Base-by-base conservation (phyloP, 2,888 invertebrate genomes). In the Amphipoea oculea region DNA sequence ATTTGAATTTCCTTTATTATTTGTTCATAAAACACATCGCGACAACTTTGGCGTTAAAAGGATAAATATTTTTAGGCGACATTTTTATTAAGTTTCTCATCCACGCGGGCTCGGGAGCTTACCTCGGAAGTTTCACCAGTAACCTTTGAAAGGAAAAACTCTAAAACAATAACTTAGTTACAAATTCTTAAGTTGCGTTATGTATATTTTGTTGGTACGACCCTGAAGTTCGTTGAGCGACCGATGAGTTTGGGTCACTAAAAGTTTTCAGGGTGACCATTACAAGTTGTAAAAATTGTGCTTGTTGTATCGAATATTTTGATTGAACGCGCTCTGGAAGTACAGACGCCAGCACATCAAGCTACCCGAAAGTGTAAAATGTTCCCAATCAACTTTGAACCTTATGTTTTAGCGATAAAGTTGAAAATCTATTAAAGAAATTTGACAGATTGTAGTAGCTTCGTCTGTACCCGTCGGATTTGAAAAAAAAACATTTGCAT, bases 41-140 rank as follows among this genome's bases (percentile, higher is more conserved):
- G 40, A 40, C 76, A 87, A 82, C 57, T 82, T 80, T n/a, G 40
- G 48, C 62, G 85, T 76, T 78, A 76, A 82, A 87, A 70, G 77
- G 73, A 78, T 72, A 80, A 81, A 74, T 73, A 74, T 42, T 78
- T 75, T 48, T 69, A 14, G 42, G 63, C 60, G 84, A 79, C 78
- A 81, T 68, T 88, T 83, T 86, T 81, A 82, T 76, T 80, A 77
- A 29, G 29, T 86, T 83, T 85, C 78, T 88, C 81, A 86, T 85
- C 73, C 76, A 68, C 79, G 45, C 77, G 23, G 63, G 76, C 70
- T 78, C 48, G 68, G n/a, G 76, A 84, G 73, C 67, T 80, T 78
- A 81, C 72, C 78, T 72, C 40, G 42, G 23, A 81, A 85, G 62
- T 81, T 87, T 70, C 65, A 42, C 60, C 66, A 80, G 76, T 45